These are phyloP conservation scores for Pediacus dermestoides DNA, from an alignment of 2,888 invertebrate species.

Conservation along the genomic window DNA sequence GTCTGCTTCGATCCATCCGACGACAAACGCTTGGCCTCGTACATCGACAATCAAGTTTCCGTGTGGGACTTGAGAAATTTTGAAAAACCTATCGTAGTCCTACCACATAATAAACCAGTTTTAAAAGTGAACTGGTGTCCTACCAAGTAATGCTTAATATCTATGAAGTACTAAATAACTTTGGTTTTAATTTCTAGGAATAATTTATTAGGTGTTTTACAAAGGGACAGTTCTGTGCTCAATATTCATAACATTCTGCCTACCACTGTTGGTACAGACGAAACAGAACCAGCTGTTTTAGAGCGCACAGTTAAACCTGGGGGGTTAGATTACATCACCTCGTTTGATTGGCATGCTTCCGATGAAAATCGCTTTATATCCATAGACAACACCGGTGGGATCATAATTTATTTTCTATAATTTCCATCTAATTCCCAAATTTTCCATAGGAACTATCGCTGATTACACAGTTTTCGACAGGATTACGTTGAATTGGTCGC, in stretches of 20 bases:
- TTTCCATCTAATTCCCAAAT: slow-evolving; percentile 4
- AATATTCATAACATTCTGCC: slow-evolving; percentile 84
- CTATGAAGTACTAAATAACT: slow-evolving; percentile 20
- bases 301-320: slow-evolving; percentile 63
- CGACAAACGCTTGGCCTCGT: slow-evolving; percentile 79
- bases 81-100: slow-evolving; percentile 75
- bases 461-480: slow-evolving; percentile 79
- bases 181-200: slow-evolving; percentile 48
- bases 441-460: slow-evolving; percentile 62
- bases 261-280: slow-evolving; percentile 60
- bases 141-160: too few species aligned
- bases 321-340: slow-evolving; percentile 56
- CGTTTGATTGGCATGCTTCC: slow-evolving; percentile 85
- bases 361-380: slow-evolving; percentile 75
- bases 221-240: slow-evolving; percentile 72
- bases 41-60: slow-evolving; percentile 73
- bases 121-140: slow-evolving; percentile 85
- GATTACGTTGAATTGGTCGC: slow-evolving; percentile 78
- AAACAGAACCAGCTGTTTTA: slow-evolving; percentile 71
- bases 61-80: slow-evolving; percentile 88
- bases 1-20: slow-evolving; percentile 74
- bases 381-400: slow-evolving; percentile 56
- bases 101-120: slow-evolving; percentile 67
- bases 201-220: slow-evolving; percentile 76
- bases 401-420: background rate